Evolutionary conservation across 2,888 invertebrate species (phyloP), one percentile per base, ranked within the genome.

Genomic region (Pandemis heparana): DNA sequence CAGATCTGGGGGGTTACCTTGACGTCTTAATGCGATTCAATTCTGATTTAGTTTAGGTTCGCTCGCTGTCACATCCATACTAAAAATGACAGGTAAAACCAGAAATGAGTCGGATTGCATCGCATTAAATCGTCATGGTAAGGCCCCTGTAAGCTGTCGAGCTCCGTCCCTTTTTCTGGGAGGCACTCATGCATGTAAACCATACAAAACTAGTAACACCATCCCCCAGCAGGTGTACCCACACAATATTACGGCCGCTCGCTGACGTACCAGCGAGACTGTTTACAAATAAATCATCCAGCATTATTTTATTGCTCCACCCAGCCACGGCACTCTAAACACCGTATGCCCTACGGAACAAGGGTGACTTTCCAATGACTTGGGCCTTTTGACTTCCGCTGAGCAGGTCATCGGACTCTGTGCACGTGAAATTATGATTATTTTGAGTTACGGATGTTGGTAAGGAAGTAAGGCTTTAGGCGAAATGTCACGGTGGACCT

Each of bases 261-360:
- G 91, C 85, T 90, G 92, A 92, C 91, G 88, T 82, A 83, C 84
- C 84, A 80, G 79, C 82, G 82, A 81, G 84, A 85, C 82, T 94
- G 93, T 94, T 93, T 94, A 94, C 93, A 93, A 93, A 94, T 93
- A 93, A 91, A 92, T 93, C 93, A 92, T 92, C 89, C 86, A 85
- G 87, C 83, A 89, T 91, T 90, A 90, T 89, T 91, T 88, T 88
- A 89, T 89, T 88, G 84, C 87, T 77, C 80, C 77, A 83, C 81
- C 85, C 83, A 85, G 83, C 84, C 79, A 82, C 79, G 81, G 83
- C 14, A 16, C 61, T 32, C 38, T 3, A 43, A 32, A 6, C 18
- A 41, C 66, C 67, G 61, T 70, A 75, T 70, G 51, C 12, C 51
- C 48, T 48, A 65, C 16, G 18, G 12, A 48, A 46, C 39, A 66